These are phyloP conservation scores for Asobara japonica DNA, from an alignment of 1,140 invertebrate species.

Conservation along the genomic window DNA sequence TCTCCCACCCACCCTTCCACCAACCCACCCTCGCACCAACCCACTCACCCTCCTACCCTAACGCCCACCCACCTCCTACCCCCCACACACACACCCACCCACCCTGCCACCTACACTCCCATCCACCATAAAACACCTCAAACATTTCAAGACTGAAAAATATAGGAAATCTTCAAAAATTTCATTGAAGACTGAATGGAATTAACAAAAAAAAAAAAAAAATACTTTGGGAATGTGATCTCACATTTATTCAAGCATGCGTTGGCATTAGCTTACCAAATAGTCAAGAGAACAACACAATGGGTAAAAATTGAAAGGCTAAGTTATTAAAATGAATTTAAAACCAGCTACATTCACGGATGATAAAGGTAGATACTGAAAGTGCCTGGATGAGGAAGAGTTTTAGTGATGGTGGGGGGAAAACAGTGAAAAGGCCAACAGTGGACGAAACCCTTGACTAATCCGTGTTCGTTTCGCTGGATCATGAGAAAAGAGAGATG, in stretches of 20 bases:
- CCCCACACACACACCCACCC: too few relatives aligned
- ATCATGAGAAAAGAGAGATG: constrained; percentile 45
- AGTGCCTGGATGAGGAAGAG: constrained; percentile 8
- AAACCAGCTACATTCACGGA: constrained; percentile 19
- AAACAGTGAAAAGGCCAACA: constrained; percentile 46
- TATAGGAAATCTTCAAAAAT: too few relatives aligned
- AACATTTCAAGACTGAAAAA: too few relatives aligned
- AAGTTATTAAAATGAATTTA: constrained; percentile 37
- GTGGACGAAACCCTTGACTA: constrained; percentile 53
- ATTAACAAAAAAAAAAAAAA: too few relatives aligned
- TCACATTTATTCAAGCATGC: neutral
- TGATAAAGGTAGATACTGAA: constrained; percentile 1
- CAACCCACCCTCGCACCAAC: too few relatives aligned
- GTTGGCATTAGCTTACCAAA: neutral
- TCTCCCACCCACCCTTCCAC: too few relatives aligned
- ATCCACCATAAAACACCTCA: too few relatives aligned
- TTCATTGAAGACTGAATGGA: too few relatives aligned
- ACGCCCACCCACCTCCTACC: too few relatives aligned
- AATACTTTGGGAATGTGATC: neutral
- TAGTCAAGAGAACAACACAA: constrained; percentile 19
- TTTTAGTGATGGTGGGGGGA: constrained; percentile 30
- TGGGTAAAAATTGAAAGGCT: constrained; percentile 11
- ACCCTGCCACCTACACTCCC: too few relatives aligned
- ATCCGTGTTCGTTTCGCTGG: constrained; percentile 57
- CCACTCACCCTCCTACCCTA: too few relatives aligned